Base-by-base conservation (phyloP, 2,113 vertebrate species). In the Oncorhynchus gorbuscha region DNA sequence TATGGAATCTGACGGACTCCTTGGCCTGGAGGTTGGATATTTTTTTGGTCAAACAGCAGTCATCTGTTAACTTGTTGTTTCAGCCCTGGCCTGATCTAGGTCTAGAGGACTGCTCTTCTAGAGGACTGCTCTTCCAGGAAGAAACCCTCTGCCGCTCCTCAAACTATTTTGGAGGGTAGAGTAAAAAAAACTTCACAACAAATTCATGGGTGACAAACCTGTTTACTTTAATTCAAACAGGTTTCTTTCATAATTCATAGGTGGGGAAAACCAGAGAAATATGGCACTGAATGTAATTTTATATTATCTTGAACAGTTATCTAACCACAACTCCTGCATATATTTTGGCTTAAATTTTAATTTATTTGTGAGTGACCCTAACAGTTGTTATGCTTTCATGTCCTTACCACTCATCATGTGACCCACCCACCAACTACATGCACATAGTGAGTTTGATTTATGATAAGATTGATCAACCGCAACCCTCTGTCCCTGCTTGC, bases 1-100 rank as follows among this genome's bases (percentile, higher is more conserved):
- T 14, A 84, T 78, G 83, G 86, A 88, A 85, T 66, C 81, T 72
- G 64, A 80, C 75, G 35, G 75, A 82, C 64, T 77, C 77, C 72
- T 83, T 49, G 3, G 62, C 79, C 87, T 72, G 2, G 2, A 22
- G 82, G 88, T 55, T 74, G 9, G 16, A 74, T 80, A 87, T 86
- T 59, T 62, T 62, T 24, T 62, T 62, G 59, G n/a, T 9, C n/a
- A 22, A n/a, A 62, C 7, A 22, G n/a, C 59, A 62, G n/a, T 62
- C 7, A 3, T 62, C 20, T 8, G 59, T 62, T 3, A 24, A 0
- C 14, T 62, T 8, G 6, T 62, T 22, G 13, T 62, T n/a, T n/a
- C 59, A 13, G 7, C 20, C 55, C 39, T 45, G 39, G 39, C 55
- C 55, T 58, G 20, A 20, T 58, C 55, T 58, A 58, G 39, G 13